These are phyloP conservation scores for Polypedilum pembai DNA, from an alignment of 1,140 invertebrate species.

Conservation along the genomic window DNA sequence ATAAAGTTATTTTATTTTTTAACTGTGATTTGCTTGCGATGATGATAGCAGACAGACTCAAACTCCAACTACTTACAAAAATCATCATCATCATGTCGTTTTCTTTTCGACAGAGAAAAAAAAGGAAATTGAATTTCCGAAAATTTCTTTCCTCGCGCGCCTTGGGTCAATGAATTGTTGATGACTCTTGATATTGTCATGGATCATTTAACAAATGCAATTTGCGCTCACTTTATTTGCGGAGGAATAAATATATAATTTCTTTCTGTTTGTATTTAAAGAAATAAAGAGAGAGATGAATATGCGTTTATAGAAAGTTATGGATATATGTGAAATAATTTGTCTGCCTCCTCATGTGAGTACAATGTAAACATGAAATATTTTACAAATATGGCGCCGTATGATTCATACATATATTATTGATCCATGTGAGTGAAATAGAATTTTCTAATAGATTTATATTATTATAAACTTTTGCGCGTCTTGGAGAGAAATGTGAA, in stretches of 20 bases:
- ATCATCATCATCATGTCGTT: conserved; percentile 12
- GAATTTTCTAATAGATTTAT: background rate
- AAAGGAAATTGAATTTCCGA: conserved; percentile 18
- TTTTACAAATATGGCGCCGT: conserved; percentile 25
- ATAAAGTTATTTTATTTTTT: conserved; percentile 1
- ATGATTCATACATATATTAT: background rate
- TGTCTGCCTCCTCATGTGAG: conserved; percentile 1
- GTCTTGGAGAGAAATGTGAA: background rate
- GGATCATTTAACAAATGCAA: conserved; percentile 18
- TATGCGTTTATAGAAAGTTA: background rate
- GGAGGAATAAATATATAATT: background rate
- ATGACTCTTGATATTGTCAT: conserved; percentile 13
- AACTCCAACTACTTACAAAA: background rate
- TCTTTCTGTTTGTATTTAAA: background rate
- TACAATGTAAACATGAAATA: conserved; percentile 25
- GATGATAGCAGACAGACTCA: conserved; percentile 4
- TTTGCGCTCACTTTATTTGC: background rate
- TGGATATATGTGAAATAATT: conserved; percentile 4
- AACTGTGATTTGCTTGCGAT: background rate
- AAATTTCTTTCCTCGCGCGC: background rate
- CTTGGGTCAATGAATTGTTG: conserved; percentile 8
- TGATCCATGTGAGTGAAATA: background rate
- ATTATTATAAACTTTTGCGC: conserved; percentile 1
- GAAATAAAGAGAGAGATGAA: background rate
- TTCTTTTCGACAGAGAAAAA: background rate